Percentiles rank a stretch among this genome's conserved stretches.
Evolutionary conservation across 2,888 invertebrate species (phyloP).

Genomic region (Ochropleura leucogaster): DNA sequence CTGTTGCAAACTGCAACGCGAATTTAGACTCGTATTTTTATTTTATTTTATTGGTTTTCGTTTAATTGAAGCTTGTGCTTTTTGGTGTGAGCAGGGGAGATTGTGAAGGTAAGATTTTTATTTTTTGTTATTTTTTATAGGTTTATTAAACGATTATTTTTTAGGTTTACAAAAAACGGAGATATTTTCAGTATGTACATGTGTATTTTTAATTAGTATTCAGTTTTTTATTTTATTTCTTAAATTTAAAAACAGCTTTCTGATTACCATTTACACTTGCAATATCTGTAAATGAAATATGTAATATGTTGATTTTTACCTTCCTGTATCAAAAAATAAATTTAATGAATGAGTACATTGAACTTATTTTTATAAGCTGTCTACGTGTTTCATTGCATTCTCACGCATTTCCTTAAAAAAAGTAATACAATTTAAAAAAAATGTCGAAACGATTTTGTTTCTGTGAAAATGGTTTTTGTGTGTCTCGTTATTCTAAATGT

Average conservation of each 20-base stretch:
- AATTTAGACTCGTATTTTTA: constrained; percentile 25
- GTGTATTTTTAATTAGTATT: background rate
- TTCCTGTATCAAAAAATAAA: background rate
- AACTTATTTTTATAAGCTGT: constrained; percentile 4
- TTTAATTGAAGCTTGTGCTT: constrained; percentile 20
- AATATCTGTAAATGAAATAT: background rate
- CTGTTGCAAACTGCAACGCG: constrained; percentile 33
- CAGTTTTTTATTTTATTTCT: background rate
- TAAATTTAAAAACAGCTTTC: background rate
- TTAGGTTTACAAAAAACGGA: background rate
- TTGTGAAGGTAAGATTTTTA: constrained; percentile 46
- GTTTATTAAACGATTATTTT: background rate
- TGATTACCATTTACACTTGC: background rate
- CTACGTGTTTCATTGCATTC: background rate
- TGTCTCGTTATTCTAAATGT: background rate
- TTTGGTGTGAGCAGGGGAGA: constrained; percentile 25
- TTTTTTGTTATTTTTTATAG: background rate
- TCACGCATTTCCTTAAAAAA: background rate
- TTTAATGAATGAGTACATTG: background rate
- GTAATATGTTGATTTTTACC: background rate
- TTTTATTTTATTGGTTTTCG: constrained; percentile 5
- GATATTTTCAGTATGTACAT: background rate
- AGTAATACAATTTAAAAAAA: background rate
- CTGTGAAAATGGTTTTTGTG: background rate
- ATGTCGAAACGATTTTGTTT: background rate